Evolutionary conservation across 1,140 invertebrate genomes (phyloP).

Genomic region (Sinella curviseta): DNA sequence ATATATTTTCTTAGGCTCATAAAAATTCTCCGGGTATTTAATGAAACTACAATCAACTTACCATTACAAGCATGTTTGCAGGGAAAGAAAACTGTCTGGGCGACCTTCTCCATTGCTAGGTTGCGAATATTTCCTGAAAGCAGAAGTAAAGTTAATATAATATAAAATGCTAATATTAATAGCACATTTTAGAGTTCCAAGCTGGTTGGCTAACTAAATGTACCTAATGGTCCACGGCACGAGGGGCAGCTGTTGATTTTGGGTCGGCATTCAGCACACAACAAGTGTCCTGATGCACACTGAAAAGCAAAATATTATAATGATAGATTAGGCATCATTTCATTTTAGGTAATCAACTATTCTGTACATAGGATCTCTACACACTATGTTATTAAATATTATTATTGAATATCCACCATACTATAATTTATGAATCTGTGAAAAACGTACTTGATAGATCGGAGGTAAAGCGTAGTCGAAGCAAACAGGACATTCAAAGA

Average conservation of each 20-base stretch:
- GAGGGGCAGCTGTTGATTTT: constrained; percentile 97
- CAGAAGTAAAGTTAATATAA: constrained; percentile 31
- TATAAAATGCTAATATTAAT: constrained; percentile 15
- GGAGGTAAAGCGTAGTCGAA: constrained; percentile 99
- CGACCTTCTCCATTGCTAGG: constrained; percentile 98
- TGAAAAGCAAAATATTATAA: constrained; percentile 64
- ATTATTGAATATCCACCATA: background rate
- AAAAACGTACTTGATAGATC: constrained; percentile 53
- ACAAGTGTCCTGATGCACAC: constrained; percentile 82
- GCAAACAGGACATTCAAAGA: constrained; percentile 99
- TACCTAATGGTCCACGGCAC: constrained; percentile 87
- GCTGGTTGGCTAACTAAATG: constrained; percentile 20
- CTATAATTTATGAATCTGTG: no score
- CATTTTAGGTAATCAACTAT: no score
- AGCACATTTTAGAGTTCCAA: constrained; percentile 15
- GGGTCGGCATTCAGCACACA: constrained; percentile 92
- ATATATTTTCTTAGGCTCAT: no score
- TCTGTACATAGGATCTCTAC: no score
- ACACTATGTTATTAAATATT: background rate
- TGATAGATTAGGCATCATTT: background rate
- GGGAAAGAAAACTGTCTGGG: constrained; percentile 95
- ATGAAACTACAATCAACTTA: background rate
- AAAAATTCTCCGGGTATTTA: no score
- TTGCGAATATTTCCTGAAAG: constrained; percentile 92
- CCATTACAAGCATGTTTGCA: constrained; percentile 96